These are phyloP conservation scores for Rousettus leschenaultii DNA, from an alignment of 2,113 vertebrate species.

Conservation along the genomic window DNA sequence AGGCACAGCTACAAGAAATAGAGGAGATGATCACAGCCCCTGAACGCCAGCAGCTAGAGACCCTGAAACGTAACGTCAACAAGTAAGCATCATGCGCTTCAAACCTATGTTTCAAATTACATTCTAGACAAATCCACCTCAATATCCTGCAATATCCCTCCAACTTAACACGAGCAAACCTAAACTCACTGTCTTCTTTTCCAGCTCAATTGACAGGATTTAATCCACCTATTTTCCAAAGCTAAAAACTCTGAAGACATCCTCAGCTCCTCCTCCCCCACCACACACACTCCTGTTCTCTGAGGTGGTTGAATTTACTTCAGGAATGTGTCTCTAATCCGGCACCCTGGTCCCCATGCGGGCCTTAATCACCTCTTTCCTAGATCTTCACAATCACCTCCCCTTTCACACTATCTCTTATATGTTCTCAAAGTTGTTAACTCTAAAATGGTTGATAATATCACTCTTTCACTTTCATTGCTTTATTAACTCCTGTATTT, in stretches of 20 bases:
- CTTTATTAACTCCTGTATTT: not conserved
- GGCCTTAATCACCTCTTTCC: not conserved
- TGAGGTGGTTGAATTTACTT: not conserved
- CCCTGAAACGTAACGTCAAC: conserved; percentile 91
- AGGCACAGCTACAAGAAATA: conserved; percentile 91
- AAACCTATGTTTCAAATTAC: not conserved
- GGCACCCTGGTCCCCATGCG: not conserved
- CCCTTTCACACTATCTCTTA: not conserved
- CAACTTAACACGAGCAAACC: not conserved
- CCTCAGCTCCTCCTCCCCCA: not conserved
- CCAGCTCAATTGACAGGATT: not conserved
- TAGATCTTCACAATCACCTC: not conserved
- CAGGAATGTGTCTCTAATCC: not conserved
- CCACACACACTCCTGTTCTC: not conserved
- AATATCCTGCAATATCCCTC: not conserved
- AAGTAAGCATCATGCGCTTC: conserved; percentile 82
- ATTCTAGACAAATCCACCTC: not conserved
- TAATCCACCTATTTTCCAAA: not conserved
- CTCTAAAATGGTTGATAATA: not conserved
- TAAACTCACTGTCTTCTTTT: not conserved
- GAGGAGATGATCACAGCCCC: conserved; percentile 97
- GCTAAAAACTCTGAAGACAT: not conserved
- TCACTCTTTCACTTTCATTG: not conserved
- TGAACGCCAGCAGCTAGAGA: conserved; percentile 93
- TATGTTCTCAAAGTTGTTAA: not conserved